Conservation (phyloP, 2,113 vertebrate genomes). For the Platichthys flesus region DNA sequence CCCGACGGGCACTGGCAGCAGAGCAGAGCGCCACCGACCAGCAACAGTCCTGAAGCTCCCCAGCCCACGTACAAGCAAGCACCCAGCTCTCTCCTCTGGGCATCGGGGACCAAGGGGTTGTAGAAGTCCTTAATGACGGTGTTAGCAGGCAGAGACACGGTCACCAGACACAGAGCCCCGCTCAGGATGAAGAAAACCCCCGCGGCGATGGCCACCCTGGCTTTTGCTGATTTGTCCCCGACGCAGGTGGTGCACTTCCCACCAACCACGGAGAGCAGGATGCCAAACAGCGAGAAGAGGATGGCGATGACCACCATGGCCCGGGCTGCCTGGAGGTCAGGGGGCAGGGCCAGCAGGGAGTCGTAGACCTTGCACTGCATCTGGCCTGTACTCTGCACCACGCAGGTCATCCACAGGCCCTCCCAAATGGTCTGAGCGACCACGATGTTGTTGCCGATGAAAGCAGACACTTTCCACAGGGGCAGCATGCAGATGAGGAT, state of each 20-base stretch:
- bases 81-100: slow-evolving; percentile 90
- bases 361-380: slow-evolving; percentile 91
- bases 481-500: slow-evolving; percentile 89
- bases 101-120: slow-evolving; percentile 83
- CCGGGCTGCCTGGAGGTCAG: slow-evolving; percentile 90
- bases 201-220: slow-evolving; percentile 87
- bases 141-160: slow-evolving; percentile 90
- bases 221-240: slow-evolving; percentile 87
- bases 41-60: slow-evolving; percentile 86
- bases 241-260: slow-evolving; percentile 93
- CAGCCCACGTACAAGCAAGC: slow-evolving; percentile 78
- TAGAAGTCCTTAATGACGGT: slow-evolving; percentile 91
- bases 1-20: slow-evolving; percentile 87
- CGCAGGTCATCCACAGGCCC: slow-evolving; percentile 91
- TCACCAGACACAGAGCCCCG: slow-evolving; percentile 87
- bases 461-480: slow-evolving; percentile 91
- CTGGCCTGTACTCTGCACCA: slow-evolving; percentile 90
- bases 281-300: slow-evolving; percentile 84
- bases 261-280: slow-evolving; percentile 89
- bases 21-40: slow-evolving; percentile 88
- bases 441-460: slow-evolving; percentile 92
- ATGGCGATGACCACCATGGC: slow-evolving; percentile 89
- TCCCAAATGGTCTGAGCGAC: slow-evolving; percentile 89
- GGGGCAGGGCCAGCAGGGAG: slow-evolving; percentile 86
- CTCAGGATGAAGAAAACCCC: slow-evolving; percentile 88